phyloP scores from a whole-genome alignment of 1,140 invertebrate species.

The Drosophila sproati region DNA sequence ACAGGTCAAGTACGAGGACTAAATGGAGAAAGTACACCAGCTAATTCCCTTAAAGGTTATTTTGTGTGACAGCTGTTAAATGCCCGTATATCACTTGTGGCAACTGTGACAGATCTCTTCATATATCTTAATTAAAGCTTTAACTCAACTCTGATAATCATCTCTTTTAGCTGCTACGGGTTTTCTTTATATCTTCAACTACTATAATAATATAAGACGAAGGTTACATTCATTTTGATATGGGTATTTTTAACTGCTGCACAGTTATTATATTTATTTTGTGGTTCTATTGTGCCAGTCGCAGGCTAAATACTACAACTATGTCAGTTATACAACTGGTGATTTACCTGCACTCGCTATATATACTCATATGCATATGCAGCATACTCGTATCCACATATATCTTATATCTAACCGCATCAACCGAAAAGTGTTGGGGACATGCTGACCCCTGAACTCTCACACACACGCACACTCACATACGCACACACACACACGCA shows the following conservation, averaged over 20 bases:
- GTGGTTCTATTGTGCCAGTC: too few relatives aligned
- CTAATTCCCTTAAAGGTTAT: not conserved
- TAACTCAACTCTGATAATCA: too few relatives aligned
- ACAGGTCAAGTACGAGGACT: not conserved
- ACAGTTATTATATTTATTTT: not conserved
- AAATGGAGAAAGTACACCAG: not conserved
- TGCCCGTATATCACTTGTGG: not conserved
- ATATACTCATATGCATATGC: not conserved
- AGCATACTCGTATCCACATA: conserved; percentile 2
- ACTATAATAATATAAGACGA: not conserved
- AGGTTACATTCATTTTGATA: too few relatives aligned
- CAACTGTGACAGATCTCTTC: not conserved
- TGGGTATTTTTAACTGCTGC: not conserved
- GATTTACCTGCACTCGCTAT: not conserved
- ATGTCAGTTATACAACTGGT: conserved; percentile 2
- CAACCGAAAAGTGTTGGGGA: conserved; percentile 35
- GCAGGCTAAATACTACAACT: not conserved
- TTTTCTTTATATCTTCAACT: not conserved
- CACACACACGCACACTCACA: conserved; percentile 1
- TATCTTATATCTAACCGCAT: conserved; percentile 12
- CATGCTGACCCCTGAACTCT: conserved; percentile 31
- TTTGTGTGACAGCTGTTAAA: too few relatives aligned
- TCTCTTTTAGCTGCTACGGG: not conserved
- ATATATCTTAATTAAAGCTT: not conserved
- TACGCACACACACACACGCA: conserved; percentile 1